Conservation (phyloP, 1,140 invertebrate species). For the Alviniconcha marisindica region DNA sequence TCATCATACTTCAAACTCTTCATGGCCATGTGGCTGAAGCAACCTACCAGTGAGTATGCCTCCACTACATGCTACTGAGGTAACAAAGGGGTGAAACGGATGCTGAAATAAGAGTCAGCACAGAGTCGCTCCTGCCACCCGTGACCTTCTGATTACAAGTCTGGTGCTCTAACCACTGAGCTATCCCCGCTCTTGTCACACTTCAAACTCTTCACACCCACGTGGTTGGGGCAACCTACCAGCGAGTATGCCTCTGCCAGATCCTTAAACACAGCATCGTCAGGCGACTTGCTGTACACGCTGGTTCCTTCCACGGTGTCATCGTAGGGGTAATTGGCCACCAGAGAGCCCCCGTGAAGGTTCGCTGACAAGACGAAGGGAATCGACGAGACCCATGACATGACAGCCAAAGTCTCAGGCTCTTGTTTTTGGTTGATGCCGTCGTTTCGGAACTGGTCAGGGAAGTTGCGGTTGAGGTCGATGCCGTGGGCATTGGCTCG, state of each 20-base stretch:
- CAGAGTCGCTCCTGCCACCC: no score
- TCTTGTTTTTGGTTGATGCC: conserved; percentile 86
- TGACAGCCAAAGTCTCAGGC: conserved; percentile 93
- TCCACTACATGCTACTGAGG: conserved; percentile 62
- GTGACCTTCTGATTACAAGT: no score
- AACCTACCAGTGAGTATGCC: conserved; percentile 84
- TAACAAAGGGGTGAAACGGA: no score
- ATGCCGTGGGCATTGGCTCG: conserved; percentile 88
- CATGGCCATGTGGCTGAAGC: no score
- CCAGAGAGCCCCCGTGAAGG: conserved; percentile 94
- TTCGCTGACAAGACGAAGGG: conserved; percentile 98
- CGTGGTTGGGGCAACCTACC: no score
- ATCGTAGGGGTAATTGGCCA: conserved; percentile 94
- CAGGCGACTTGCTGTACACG: conserved; percentile 84
- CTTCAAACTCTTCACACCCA: no score
- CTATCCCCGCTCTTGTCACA: no score
- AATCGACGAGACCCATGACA: conserved; percentile 90
- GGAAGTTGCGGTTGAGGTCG: conserved; percentile 98
- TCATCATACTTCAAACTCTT: no score
- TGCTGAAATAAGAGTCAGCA: no score
- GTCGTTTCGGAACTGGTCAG: conserved; percentile 84
- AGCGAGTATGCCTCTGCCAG: conserved; percentile 87
- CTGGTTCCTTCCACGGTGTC: conserved; percentile 52
- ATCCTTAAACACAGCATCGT: conserved; percentile 90
- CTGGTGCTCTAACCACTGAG: no score